A percentile compares a stretch with the other conserved stretches of the same genome.
Evolutionary conservation across 30 jellyfish, hydroid and myxozoan species (phyloP).

Genomic region (Calvadosia cruxmelitensis): DNA sequence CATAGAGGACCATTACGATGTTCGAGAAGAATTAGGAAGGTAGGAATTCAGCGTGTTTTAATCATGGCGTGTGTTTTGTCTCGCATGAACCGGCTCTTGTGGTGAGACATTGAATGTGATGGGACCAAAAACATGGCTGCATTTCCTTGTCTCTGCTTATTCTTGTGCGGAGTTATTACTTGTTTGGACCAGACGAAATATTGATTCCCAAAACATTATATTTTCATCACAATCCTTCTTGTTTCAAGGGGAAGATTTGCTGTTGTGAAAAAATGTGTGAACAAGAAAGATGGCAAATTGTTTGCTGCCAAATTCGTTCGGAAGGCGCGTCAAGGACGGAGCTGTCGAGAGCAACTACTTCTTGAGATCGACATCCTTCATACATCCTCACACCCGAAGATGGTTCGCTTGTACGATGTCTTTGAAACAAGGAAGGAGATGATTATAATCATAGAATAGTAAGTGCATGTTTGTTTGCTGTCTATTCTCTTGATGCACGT

Average conservation of each 20-base stretch:
- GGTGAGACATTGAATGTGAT: conserved; percentile 5
- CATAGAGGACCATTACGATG: conserved; percentile 66
- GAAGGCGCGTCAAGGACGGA: conserved; percentile 92
- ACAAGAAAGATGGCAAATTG: conserved; percentile 57
- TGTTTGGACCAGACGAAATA: too few relatives aligned
- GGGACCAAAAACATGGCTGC: conserved; percentile 18
- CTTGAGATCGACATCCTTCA: conserved; percentile 72
- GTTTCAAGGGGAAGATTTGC: conserved; percentile 85
- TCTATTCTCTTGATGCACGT: too few relatives aligned
- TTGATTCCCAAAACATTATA: not conserved
- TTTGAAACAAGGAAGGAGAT: conserved; percentile 90
- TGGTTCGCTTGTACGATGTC: conserved; percentile 91
- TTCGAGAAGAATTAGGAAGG: conserved; percentile 91
- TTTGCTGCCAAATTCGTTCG: conserved; percentile 90
- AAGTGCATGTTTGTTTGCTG: conserved; percentile 23
- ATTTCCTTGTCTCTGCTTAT: not conserved
- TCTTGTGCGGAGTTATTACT: not conserved
- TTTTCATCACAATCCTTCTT: not conserved
- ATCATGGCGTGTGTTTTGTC: not conserved
- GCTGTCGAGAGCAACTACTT: conserved; percentile 87
- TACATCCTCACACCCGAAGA: conserved; percentile 74
- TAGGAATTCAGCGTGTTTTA: conserved; percentile 5
- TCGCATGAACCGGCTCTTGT: not conserved
- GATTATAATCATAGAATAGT: conserved; percentile 84
- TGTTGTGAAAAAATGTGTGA: conserved; percentile 75